phyloP scores from a whole-genome alignment of 2,888 invertebrate species.

The Pimpla rufipes region DNA sequence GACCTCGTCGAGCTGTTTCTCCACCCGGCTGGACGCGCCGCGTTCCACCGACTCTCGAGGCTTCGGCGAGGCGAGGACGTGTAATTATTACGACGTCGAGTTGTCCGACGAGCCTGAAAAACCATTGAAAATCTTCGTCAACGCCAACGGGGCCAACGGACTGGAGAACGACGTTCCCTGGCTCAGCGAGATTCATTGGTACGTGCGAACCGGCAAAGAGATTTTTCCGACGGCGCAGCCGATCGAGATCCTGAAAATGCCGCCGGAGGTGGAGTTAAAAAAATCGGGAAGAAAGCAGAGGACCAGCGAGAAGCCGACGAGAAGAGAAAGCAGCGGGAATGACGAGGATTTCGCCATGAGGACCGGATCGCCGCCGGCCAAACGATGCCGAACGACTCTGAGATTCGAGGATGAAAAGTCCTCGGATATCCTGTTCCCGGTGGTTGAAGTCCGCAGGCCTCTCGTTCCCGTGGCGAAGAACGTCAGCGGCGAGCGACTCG shows the following conservation, averaged over 20 bases:
- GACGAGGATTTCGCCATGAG: slow-evolving; percentile 19
- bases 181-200: slow-evolving; percentile 14
- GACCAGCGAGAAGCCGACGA: not conserved
- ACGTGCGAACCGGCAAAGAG: slow-evolving; percentile 26
- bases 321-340: not conserved
- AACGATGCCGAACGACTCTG: slow-evolving; percentile 69
- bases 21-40: not conserved
- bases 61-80: not conserved
- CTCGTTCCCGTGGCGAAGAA: not conserved
- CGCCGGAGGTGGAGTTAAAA: not conserved
- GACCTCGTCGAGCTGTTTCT: not conserved
- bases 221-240: slow-evolving; percentile 32
- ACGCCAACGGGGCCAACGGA: not conserved
- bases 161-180: not conserved
- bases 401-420: slow-evolving; percentile 65
- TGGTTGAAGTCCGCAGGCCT: slow-evolving; percentile 21
- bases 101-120: not conserved
- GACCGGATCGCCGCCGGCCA: slow-evolving; percentile 59
- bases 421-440: slow-evolving; percentile 16
- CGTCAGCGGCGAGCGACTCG: slow-evolving; percentile 34
- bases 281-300: not conserved
- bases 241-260: slow-evolving; percentile 41
- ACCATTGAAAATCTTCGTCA: not conserved
- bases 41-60: not conserved
- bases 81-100: slow-evolving; percentile 8